Evolutionary conservation across 2,797 vertebrate species (phyloP).

Genomic region (Intellagama lesueurii): DNA sequence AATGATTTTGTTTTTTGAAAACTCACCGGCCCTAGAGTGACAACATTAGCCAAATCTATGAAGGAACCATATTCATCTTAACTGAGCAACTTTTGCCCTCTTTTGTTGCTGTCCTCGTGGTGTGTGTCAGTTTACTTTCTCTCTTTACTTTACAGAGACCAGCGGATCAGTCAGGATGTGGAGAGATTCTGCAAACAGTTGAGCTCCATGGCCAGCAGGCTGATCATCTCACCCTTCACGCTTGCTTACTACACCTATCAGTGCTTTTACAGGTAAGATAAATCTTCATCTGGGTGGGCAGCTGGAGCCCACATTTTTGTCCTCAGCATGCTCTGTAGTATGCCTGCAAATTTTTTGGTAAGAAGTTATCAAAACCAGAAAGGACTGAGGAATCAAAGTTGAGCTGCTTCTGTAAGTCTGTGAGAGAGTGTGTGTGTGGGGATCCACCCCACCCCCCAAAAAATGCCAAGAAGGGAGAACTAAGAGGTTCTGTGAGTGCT

Average conservation of each 20-base stretch:
- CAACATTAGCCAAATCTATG: not conserved
- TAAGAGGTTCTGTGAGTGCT: too few species aligned
- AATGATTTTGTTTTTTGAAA: not conserved
- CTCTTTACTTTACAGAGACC: slow-evolving; percentile 84
- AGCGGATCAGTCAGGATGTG: slow-evolving; percentile 96
- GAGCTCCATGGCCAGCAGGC: slow-evolving; percentile 90
- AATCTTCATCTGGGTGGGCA: not conserved
- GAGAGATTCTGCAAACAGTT: slow-evolving; percentile 94
- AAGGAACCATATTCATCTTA: not conserved
- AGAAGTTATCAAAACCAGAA: too few species aligned
- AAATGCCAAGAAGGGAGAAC: too few species aligned
- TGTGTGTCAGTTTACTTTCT: not conserved
- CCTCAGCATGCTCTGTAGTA: not conserved
- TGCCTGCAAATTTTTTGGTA: not conserved
- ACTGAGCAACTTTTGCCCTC: not conserved
- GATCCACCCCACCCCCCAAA: too few species aligned
- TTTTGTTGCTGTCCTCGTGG: not conserved
- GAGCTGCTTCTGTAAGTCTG: too few species aligned
- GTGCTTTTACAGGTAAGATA: slow-evolving; percentile 88
- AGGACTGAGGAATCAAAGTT: too few species aligned
- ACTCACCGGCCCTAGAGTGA: not conserved
- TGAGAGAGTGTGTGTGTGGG: too few species aligned
- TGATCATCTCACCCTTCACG: slow-evolving; percentile 92
- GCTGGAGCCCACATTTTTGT: not conserved
- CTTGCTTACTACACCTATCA: slow-evolving; percentile 94